Evolutionary conservation across 1,140 invertebrate genomes (phyloP).

Genomic region (Hylaeus anthracinus): DNA sequence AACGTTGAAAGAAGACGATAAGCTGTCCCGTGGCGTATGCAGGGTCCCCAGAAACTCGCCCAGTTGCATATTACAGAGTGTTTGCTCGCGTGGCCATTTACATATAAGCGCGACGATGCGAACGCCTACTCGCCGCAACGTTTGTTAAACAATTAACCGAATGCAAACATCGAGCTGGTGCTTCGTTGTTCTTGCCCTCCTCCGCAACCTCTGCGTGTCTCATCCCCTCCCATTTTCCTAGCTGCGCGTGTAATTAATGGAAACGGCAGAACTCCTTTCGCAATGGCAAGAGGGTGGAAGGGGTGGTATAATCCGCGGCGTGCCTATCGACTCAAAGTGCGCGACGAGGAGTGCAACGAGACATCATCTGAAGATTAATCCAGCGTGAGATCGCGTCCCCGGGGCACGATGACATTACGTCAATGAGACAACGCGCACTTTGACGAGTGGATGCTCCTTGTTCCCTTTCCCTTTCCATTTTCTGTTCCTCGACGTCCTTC

Average conservation of each 20-base stretch:
- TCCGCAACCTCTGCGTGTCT: too few relatives aligned
- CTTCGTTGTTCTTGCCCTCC: neutral
- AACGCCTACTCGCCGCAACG: neutral
- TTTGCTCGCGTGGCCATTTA: slow-evolving; percentile 28
- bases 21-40: slow-evolving; percentile 18
- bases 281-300: neutral
- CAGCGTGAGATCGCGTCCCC: slow-evolving; percentile 11
- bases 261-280: neutral
- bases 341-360: neutral
- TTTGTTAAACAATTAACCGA: slow-evolving; percentile 35
- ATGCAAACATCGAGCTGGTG: slow-evolving; percentile 18
- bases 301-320: slow-evolving; percentile 17
- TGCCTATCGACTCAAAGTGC: slow-evolving; percentile 12
- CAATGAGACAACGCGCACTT: neutral
- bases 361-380: slow-evolving; percentile 33
- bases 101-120: neutral
- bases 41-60: neutral
- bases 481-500: neutral
- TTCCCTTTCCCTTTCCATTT: neutral
- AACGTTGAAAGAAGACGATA: slow-evolving; percentile 33
- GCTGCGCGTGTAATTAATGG: neutral
- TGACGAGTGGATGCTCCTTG: neutral
- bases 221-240: neutral
- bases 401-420: neutral
- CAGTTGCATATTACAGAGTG: slow-evolving; percentile 15